Evolutionary conservation across 2,888 invertebrate genomes (phyloP).

Genomic region (Theretra japonica): DNA sequence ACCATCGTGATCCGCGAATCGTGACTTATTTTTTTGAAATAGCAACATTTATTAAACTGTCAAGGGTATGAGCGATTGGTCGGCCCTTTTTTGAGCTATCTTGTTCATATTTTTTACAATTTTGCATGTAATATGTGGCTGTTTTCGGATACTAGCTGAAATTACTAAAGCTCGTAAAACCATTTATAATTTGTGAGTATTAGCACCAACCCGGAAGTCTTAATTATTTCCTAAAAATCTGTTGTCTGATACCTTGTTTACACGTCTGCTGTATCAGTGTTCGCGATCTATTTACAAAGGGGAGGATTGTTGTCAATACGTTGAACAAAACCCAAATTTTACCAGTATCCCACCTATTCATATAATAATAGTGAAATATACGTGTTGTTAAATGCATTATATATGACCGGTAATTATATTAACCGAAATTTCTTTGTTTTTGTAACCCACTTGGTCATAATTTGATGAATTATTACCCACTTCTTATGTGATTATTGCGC

Average conservation of each 20-base stretch:
- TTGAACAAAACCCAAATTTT: conserved; percentile 10
- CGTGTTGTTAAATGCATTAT: neutral
- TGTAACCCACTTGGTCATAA: conserved; percentile 51
- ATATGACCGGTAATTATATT: neutral
- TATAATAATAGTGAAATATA: neutral
- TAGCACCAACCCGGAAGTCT: conserved; percentile 13
- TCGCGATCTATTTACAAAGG: conserved; percentile 77
- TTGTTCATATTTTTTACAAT: conserved; percentile 66
- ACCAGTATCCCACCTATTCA: no score
- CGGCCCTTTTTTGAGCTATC: conserved; percentile 61
- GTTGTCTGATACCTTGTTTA: conserved; percentile 70
- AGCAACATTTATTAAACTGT: conserved; percentile 51
- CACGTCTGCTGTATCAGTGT: conserved; percentile 73
- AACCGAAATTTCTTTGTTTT: conserved; percentile 36
- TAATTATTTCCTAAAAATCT: conserved; percentile 45
- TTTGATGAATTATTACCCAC: conserved; percentile 38
- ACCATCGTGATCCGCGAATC: neutral
- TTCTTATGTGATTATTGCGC: conserved; percentile 11
- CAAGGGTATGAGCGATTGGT: conserved; percentile 61
- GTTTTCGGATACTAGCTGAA: conserved; percentile 61
- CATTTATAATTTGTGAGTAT: conserved; percentile 66
- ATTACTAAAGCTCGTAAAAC: conserved; percentile 56
- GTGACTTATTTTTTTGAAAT: conserved; percentile 29
- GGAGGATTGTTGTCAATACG: conserved; percentile 66
- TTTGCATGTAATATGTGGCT: conserved; percentile 74